Evolutionary conservation across 2,113 vertebrate genomes (phyloP), one percentile per base, ranked within the genome.

Genomic region (Rafetus swinhoei): DNA sequence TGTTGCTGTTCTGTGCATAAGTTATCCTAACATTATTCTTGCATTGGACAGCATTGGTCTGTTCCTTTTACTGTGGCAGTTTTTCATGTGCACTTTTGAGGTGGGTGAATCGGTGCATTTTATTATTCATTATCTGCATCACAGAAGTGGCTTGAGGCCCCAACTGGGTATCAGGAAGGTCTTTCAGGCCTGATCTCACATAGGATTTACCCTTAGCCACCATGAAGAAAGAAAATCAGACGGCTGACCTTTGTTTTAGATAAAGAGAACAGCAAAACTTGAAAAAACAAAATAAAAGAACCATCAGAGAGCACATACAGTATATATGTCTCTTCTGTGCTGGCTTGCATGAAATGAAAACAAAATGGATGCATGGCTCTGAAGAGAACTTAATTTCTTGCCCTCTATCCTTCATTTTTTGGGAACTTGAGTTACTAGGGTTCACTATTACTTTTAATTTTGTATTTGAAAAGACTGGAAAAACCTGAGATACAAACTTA

Each of bases 291-390:
- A 74, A 69, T 14, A n/a, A 69, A 69, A 74, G 72, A 45, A 35
- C 72, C 19, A 24, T 39, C 13, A 69, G 72, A 57, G 19, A 54
- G 25, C 4, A 9, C 65, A n/a, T 1, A 45, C 45, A 13, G 22
- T n/a, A 29, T 9, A 15, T 32, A 50, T 72, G 29, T 56, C 10
- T 83, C 45, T 65, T 29, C 72, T 0, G 0, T 72, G 32, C 62
- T 82, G 65, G 15, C 9, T 13, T 89, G n/a, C 72, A 74, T 79
- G 86, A 50, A 9, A 55, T 79, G 56, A 90, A 5, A 5, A 45
- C 11, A 74, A 45, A 62, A 24, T 54, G 82, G 13, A n/a, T 57
- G 13, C 15, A 52, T 86, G 15, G 1, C 16, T 86, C 21, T 8
- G 25, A 8, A 16, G 32, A 53, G 19, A 29, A 35, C 1, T 65